phyloP scores from a whole-genome alignment of 2,113 vertebrate genomes.

The Trochalopteron elliotii region DNA sequence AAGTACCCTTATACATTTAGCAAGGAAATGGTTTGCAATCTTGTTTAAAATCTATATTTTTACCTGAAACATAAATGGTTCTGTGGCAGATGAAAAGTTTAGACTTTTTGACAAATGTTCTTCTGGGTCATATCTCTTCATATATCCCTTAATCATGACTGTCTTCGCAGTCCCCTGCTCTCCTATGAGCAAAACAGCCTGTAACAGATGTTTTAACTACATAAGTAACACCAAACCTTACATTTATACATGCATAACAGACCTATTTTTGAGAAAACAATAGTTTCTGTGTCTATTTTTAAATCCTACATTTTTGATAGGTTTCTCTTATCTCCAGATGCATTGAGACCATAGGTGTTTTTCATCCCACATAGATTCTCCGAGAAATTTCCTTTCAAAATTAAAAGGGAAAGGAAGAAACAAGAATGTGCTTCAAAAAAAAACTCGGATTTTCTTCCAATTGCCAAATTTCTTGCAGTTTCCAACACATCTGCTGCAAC shows the following conservation, averaged over 20 bases:
- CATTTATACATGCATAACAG: neutral
- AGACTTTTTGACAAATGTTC: slow-evolving; percentile 75
- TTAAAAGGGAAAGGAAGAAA: neutral
- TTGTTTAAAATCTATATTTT: neutral
- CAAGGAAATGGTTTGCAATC: neutral
- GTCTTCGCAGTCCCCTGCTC: slow-evolving; percentile 82
- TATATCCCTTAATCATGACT: slow-evolving; percentile 78
- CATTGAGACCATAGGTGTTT: neutral
- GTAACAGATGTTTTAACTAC: neutral
- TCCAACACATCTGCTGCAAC: neutral
- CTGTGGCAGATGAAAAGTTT: slow-evolving; percentile 82
- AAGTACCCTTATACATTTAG: neutral
- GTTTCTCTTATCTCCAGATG: neutral
- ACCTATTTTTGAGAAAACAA: neutral
- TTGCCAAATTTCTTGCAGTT: neutral
- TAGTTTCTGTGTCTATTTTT: neutral
- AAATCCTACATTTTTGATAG: neutral
- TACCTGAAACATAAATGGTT: slow-evolving; percentile 83
- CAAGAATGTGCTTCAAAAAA: neutral
- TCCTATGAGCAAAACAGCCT: slow-evolving; percentile 80
- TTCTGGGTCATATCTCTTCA: slow-evolving; percentile 80
- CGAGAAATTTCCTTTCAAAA: neutral
- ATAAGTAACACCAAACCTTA: neutral
- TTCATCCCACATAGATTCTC: neutral
- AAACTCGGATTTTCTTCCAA: neutral